These are phyloP conservation scores for Phrynocephalus forsythii DNA, from an alignment of 2,797 vertebrate species.

Conservation along the genomic window DNA sequence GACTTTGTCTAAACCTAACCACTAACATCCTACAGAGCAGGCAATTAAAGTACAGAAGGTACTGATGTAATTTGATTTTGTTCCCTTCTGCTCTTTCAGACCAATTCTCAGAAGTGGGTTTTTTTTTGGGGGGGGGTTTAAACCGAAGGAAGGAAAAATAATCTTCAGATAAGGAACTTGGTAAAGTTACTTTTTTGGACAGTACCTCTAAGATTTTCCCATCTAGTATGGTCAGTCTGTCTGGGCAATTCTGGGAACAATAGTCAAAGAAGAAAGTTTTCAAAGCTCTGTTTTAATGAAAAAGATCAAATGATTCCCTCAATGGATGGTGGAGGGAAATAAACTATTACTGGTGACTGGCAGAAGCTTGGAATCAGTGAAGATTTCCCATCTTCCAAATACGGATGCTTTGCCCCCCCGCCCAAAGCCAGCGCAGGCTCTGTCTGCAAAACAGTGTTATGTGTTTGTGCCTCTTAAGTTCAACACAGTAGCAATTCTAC, in stretches of 20 bases:
- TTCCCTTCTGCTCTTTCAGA: slow-evolving; percentile 53
- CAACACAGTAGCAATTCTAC: slow-evolving; percentile 51
- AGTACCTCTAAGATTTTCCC: too few species aligned
- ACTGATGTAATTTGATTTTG: slow-evolving; percentile 28
- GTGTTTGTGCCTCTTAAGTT: slow-evolving; percentile 56
- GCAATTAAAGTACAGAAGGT: slow-evolving; percentile 38
- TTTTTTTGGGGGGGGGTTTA: too few species aligned
- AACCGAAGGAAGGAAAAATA: slow-evolving; percentile 54
- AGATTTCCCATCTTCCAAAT: slow-evolving; percentile 56
- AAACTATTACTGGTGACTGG: slow-evolving; percentile 44
- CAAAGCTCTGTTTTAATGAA: slow-evolving; percentile 50
- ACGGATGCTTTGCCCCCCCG: slow-evolving; percentile 60
- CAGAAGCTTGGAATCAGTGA: slow-evolving; percentile 61
- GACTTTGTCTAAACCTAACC: slow-evolving; percentile 49
- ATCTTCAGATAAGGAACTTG: background rate
- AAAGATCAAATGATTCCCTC: slow-evolving; percentile 55
- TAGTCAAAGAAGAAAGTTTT: too few species aligned
- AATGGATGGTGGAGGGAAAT: slow-evolving; percentile 39
- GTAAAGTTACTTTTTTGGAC: too few species aligned
- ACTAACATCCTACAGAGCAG: slow-evolving; percentile 50
- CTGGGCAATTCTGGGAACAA: too few species aligned
- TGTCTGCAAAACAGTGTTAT: slow-evolving; percentile 55
- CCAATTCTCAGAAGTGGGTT: slow-evolving; percentile 56
- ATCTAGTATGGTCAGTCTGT: too few species aligned
- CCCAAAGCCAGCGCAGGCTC: slow-evolving; percentile 47